Percentiles rank a stretch among this genome's conserved stretches.
Conservation (phyloP, 2,888 invertebrate genomes). For the Cheilosia urbana region DNA sequence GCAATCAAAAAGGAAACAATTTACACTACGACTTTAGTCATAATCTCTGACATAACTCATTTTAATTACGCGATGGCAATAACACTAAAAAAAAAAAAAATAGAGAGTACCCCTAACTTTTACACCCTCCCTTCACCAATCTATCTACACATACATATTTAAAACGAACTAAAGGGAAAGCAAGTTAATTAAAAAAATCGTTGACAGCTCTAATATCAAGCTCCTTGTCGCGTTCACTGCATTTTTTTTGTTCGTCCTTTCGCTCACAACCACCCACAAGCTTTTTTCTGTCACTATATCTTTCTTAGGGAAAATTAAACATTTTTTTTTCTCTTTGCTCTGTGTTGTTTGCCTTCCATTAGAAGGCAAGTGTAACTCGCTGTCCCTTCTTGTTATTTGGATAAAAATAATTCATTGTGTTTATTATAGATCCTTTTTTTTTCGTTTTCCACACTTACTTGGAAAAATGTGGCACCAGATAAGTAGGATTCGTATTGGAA, state of each 20-base stretch:
- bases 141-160: neutral
- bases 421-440: slow-evolving; percentile 25
- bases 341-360: slow-evolving; percentile 27
- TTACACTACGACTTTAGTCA: slow-evolving; percentile 38
- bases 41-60: slow-evolving; percentile 63
- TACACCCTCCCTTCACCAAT: neutral
- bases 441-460: neutral
- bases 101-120: neutral
- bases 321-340: neutral
- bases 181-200: slow-evolving; percentile 65
- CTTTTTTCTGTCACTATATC: neutral
- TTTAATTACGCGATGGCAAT: slow-evolving; percentile 64
- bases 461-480: neutral
- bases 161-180: neutral
- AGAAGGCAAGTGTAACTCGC: neutral
- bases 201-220: slow-evolving; percentile 62
- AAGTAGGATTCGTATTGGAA: neutral
- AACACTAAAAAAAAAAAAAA: slow-evolving; percentile 36
- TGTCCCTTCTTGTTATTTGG: slow-evolving; percentile 25
- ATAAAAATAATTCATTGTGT: slow-evolving; percentile 29
- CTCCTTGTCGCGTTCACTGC: slow-evolving; percentile 36
- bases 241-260: neutral
- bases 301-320: neutral
- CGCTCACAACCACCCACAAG: neutral
- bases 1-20: slow-evolving; percentile 7